These are phyloP conservation scores for Malurus melanocephalus DNA, from an alignment of 2,113 vertebrate species.

Conservation along the genomic window DNA sequence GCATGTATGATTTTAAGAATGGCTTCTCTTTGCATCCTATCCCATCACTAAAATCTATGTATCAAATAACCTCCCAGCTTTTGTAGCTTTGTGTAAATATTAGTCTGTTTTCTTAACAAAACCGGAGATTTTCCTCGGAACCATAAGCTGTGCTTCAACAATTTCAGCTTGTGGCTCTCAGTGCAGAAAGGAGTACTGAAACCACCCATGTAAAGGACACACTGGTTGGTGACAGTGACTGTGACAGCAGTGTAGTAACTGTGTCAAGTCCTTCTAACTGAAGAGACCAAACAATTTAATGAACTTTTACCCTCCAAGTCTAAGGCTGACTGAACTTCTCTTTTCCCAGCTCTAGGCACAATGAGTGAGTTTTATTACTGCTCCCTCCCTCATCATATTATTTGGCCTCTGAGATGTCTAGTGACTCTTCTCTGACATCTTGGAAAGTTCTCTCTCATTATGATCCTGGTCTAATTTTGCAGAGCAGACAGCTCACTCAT, in stretches of 20 bases:
- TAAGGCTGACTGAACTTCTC: neutral
- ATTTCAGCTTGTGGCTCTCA: fast-evolving
- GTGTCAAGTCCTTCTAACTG: neutral
- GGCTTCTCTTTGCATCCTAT: neutral
- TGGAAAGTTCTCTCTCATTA: neutral
- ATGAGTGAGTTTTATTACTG: neutral
- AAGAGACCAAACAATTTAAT: neutral
- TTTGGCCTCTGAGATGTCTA: neutral
- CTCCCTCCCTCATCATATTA: neutral
- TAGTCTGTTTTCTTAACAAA: neutral
- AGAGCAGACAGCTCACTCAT: neutral
- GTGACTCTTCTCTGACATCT: neutral
- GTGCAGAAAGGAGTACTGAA: neutral
- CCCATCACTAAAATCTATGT: neutral
- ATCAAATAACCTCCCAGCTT: neutral
- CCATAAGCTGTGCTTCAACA: neutral
- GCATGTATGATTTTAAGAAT: neutral
- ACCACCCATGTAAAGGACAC: neutral
- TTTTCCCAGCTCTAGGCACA: neutral
- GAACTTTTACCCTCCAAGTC: neutral
- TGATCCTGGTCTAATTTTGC: neutral
- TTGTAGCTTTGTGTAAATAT: neutral
- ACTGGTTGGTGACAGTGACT: neutral
- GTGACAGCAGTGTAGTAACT: neutral
- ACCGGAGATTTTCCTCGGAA: neutral